A percentile compares a stretch with the other conserved stretches of the same genome.
Evolutionary conservation across 2,113 vertebrate genomes (phyloP).

Genomic region (Myrmophylax atrothorax): DNA sequence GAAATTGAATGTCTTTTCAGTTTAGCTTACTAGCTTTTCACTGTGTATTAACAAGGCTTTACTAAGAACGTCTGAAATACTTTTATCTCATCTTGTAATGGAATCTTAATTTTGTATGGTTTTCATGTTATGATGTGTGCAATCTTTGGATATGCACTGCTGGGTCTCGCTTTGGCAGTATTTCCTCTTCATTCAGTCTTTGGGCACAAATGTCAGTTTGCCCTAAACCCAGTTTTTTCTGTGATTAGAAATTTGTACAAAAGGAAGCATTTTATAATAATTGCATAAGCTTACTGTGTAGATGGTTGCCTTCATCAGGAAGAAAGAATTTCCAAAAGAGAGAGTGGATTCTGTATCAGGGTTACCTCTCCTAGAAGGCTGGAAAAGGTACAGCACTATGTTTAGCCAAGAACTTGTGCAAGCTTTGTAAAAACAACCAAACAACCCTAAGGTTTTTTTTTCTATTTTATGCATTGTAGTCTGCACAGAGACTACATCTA

Average conservation of each 20-base stretch:
- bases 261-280: background rate
- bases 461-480: background rate
- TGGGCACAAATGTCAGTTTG: background rate
- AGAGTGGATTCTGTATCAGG: background rate
- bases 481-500: accelerated
- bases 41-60: background rate
- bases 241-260: background rate
- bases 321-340: background rate
- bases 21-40: background rate
- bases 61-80: background rate
- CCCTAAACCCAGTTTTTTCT: accelerated
- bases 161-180: background rate
- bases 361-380: background rate
- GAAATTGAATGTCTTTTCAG: background rate
- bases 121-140: background rate
- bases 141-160: background rate
- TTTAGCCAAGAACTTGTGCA: background rate
- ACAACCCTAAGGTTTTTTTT: background rate
- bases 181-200: background rate
- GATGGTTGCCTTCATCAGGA: background rate
- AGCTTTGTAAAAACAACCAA: background rate
- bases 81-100: background rate
- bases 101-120: background rate
- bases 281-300: background rate
- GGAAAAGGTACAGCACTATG: background rate